Base-by-base conservation (phyloP, 2,888 invertebrate species). In the Drosophila seclusa region DNA sequence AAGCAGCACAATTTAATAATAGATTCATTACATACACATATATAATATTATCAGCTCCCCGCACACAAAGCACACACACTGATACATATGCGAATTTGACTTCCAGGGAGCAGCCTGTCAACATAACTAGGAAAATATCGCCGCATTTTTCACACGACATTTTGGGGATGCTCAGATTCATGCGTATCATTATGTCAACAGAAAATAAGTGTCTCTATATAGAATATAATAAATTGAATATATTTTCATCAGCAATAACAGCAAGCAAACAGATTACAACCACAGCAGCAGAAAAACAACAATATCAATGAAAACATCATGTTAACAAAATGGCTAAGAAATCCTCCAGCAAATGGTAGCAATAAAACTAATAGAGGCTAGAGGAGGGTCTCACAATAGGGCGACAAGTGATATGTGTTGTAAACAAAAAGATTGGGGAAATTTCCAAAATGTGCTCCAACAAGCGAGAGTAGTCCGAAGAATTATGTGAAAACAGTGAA, bases 1-100 rank as follows among this genome's bases (percentile, higher is more conserved):
- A 81, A 79, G 86, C 83, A 83, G 83, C 82, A 80, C 86, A 86
- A 88, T 88, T 86, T 88, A 86, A 86, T 86, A 86, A 86, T 88
- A 86, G 85, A 86, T 86, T 86, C 85, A 86, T 86, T 86, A 83
- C 85, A 68, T 67, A 81, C 71, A 83, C 72, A 79, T 32, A 59
- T 66, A 78, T 53, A 55, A 68, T 76, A 73, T 65, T 65, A 78
- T 66, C 63, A 63, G 50, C 63, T 34, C 40, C 52, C 13, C 57
- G 18, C 36, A 24, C 40, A 40, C n/a, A 24, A 24, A 16, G 21
- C 27, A 21, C 66, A 48, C 42, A 54, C 32, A 13, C 55, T 50
- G 45, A 24, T 48, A 64, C 63, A 68, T 68, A 68, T 66, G 61
- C 11, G 68, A 16, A 27, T 64, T 42, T 6, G 42, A 67, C 50